Percentiles rank a stretch among this genome's conserved stretches.
phyloP scores from a whole-genome alignment of 2,888 invertebrate genomes.

The Campoplex nolae region DNA sequence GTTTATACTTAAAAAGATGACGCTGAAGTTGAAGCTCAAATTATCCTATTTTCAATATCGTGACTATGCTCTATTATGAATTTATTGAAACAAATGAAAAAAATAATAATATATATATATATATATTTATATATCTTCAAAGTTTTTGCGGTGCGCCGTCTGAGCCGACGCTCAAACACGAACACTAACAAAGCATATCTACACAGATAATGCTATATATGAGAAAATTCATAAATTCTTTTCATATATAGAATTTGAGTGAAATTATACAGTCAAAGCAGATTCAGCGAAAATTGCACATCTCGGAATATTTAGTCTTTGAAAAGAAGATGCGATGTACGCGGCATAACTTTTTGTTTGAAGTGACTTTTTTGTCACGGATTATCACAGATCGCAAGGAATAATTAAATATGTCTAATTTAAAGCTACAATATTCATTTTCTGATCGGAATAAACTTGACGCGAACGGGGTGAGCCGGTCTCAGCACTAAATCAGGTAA shows the following conservation, averaged over 20 bases:
- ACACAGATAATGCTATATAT: background rate
- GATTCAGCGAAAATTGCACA: background rate
- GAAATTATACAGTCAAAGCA: background rate
- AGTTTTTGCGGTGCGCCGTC: background rate
- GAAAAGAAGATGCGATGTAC: background rate
- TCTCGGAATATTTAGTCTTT: background rate
- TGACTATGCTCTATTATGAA: background rate
- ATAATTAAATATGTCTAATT: background rate
- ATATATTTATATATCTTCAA: background rate
- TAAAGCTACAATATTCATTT: constrained; percentile 36
- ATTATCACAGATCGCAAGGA: constrained; percentile 43
- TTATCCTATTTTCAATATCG: background rate
- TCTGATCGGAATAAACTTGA: constrained; percentile 63
- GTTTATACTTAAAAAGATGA: background rate
- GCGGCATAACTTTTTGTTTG: background rate
- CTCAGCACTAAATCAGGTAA: constrained; percentile 66
- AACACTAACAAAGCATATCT: background rate
- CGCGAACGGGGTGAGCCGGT: constrained; percentile 66
- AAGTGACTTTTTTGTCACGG: background rate
- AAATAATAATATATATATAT: background rate
- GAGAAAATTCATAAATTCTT: background rate
- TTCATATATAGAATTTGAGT: background rate
- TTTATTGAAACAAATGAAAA: background rate
- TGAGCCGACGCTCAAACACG: background rate
- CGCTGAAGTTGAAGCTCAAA: background rate